Evolutionary conservation across 2,797 vertebrate species (phyloP).

Genomic region (Garrulus glandarius): DNA sequence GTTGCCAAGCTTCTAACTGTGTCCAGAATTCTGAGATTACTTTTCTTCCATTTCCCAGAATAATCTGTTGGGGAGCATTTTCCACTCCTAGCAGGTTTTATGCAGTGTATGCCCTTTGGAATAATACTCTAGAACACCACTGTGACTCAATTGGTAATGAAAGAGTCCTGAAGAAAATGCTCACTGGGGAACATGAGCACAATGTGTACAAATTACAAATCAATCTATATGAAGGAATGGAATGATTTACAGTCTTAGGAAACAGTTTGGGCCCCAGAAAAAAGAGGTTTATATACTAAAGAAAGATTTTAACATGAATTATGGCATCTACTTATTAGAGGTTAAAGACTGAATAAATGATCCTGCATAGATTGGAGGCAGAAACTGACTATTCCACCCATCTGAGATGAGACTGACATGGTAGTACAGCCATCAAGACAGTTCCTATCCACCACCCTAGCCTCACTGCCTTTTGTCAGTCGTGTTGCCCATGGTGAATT

Average conservation of each 20-base stretch:
- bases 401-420: background rate
- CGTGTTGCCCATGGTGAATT: accelerated
- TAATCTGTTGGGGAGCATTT: conserved; percentile 1
- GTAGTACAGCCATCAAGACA: background rate
- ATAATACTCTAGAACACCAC: background rate
- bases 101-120: background rate
- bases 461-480: background rate
- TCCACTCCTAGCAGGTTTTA: background rate
- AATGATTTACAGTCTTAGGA: background rate
- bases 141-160: background rate
- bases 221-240: background rate
- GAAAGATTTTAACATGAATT: background rate
- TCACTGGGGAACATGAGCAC: background rate
- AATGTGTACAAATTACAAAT: background rate
- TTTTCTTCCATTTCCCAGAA: conserved; percentile 13
- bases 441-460: background rate
- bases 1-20: conserved; percentile 20
- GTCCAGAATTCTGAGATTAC: conserved; percentile 31
- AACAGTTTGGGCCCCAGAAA: background rate
- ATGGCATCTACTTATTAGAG: background rate
- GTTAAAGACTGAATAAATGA: background rate
- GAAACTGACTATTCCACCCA: background rate
- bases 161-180: background rate
- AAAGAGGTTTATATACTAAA: background rate
- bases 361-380: background rate